Conservation (phyloP, 2,797 vertebrate genomes). For the Sebastes cheni region DNA sequence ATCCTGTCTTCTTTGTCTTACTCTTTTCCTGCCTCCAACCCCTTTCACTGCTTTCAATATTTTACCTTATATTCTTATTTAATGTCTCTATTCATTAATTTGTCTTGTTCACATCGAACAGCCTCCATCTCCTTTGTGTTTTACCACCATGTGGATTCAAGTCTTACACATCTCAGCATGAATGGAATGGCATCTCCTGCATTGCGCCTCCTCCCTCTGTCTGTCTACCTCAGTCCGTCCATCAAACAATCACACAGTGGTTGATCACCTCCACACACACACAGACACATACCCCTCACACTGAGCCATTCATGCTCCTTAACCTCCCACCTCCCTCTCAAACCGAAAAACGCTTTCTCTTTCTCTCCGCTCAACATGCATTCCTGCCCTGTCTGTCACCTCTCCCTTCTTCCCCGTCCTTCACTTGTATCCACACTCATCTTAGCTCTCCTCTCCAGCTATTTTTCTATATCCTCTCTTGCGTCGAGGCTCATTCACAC, state of each 20-base stretch:
- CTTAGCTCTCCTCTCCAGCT: conserved; percentile 8
- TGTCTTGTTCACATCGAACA: background rate
- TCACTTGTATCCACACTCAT: conserved; percentile 20
- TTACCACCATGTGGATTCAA: background rate
- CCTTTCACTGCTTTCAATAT: background rate
- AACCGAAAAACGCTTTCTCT: background rate
- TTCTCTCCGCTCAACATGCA: conserved; percentile 17
- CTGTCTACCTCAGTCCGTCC: background rate
- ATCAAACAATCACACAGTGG: background rate
- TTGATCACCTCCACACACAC: background rate
- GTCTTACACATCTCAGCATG: background rate
- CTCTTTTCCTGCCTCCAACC: background rate
- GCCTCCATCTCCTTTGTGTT: background rate
- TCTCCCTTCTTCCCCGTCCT: conserved; percentile 6
- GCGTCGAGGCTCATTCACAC: conserved; percentile 12
- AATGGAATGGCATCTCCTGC: background rate
- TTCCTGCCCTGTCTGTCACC: background rate
- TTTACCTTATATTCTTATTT: background rate
- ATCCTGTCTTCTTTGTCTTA: background rate
- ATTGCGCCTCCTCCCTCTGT: background rate
- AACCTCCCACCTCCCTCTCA: background rate
- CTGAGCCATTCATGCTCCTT: background rate
- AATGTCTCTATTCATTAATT: background rate
- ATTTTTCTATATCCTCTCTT: conserved; percentile 7
- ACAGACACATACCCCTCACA: background rate